Evolutionary conservation across 2,797 vertebrate genomes (phyloP).

Genomic region (Gouania willdenowi): DNA sequence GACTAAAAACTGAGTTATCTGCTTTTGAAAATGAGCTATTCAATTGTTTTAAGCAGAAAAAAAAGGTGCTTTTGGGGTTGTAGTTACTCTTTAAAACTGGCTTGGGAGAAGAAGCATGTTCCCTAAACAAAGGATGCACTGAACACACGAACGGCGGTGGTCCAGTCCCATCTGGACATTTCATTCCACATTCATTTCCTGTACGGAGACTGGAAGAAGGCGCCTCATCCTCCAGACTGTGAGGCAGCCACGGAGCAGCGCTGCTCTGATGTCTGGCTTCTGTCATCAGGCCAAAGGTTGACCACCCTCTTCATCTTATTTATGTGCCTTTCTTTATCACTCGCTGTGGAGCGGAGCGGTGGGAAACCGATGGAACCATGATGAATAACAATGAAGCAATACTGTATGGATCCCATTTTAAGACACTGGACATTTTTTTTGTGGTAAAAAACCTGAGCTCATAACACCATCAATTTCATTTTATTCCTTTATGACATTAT

Average conservation of each 20-base stretch:
- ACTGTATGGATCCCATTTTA: too few relatives aligned
- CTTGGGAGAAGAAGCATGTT: constrained; percentile 16
- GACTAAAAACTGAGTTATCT: too few relatives aligned
- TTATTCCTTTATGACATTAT: too few relatives aligned
- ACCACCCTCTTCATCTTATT: constrained; percentile 65
- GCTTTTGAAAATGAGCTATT: too few relatives aligned
- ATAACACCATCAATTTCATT: too few relatives aligned
- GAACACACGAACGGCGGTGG: constrained; percentile 9
- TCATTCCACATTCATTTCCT: constrained; percentile 66
- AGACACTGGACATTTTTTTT: too few relatives aligned
- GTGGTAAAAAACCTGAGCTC: too few relatives aligned
- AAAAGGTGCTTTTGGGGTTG: too few relatives aligned
- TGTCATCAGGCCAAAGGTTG: constrained; percentile 51
- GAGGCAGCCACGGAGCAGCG: constrained; percentile 44
- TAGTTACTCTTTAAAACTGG: too few relatives aligned
- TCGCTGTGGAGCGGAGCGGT: constrained; percentile 30
- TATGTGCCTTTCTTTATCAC: constrained; percentile 56
- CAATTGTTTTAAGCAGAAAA: too few relatives aligned
- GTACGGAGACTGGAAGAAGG: constrained; percentile 39
- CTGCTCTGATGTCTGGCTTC: constrained; percentile 46
- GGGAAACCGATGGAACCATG: too few relatives aligned
- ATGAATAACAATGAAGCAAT: too few relatives aligned
- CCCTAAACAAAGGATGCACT: constrained; percentile 33
- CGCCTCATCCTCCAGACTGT: constrained; percentile 43
- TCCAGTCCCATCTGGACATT: constrained; percentile 46